phyloP scores from a whole-genome alignment of 2,888 invertebrate species.

The Augiades crinisus region DNA sequence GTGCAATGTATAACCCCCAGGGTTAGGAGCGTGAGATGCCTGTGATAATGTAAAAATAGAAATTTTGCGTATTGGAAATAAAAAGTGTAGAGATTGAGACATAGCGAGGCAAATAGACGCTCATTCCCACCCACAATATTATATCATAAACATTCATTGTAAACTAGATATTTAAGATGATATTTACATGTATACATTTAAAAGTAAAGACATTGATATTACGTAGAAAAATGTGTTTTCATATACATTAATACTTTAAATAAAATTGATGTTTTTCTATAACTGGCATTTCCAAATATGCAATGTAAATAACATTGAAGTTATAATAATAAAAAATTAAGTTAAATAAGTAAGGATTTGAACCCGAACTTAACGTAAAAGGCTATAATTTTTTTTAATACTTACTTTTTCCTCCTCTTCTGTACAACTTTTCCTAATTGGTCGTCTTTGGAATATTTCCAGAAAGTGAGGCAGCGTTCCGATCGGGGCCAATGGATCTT shows the following conservation, averaged over 20 bases:
- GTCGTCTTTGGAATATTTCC: slow-evolving; percentile 58
- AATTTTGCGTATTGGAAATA: slow-evolving; percentile 48
- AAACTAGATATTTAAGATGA: slow-evolving; percentile 37
- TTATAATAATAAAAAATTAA: slow-evolving; percentile 21
- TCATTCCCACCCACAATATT: slow-evolving; percentile 43
- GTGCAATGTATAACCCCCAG: slow-evolving; percentile 70
- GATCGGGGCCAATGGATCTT: slow-evolving; percentile 84
- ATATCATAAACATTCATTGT: slow-evolving; percentile 36
- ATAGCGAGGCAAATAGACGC: slow-evolving; percentile 56
- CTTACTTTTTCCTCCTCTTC: slow-evolving; percentile 20
- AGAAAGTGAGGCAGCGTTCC: slow-evolving; percentile 80
- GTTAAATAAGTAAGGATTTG: too few species aligned
- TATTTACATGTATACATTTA: slow-evolving; percentile 51
- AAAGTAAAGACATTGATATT: slow-evolving; percentile 44
- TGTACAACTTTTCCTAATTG: slow-evolving; percentile 43
- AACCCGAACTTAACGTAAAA: too few species aligned
- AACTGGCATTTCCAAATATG: slow-evolving; percentile 18
- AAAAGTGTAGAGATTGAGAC: slow-evolving; percentile 43
- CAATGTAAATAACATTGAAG: slow-evolving; percentile 29
- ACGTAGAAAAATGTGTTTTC: slow-evolving; percentile 57
- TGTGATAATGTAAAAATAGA: slow-evolving; percentile 71
- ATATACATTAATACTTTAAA: slow-evolving; percentile 36
- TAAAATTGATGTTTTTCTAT: slow-evolving; percentile 24
- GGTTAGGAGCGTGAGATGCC: slow-evolving; percentile 67
- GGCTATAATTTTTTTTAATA: too few species aligned